Base-by-base conservation (phyloP, 2,888 invertebrate genomes). In the Nomada fabriciana region DNA sequence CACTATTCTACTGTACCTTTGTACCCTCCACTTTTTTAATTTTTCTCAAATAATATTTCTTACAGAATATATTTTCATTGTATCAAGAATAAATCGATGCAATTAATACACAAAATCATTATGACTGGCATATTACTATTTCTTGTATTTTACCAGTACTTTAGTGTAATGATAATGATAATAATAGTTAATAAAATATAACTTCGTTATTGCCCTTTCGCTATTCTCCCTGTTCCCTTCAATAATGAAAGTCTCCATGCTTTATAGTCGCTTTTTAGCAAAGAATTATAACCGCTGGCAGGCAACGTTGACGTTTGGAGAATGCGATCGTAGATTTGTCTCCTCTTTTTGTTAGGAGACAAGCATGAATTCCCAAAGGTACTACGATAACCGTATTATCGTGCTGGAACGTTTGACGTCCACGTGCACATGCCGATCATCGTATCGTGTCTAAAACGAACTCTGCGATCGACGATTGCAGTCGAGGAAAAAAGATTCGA, bases 391-490 rank as follows among this genome's bases (percentile, higher is more conserved):
- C 64, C 53, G 55, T 59, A 76, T 84, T 83, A 80, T 83, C 83
- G 69, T 72, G 72, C 64, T 70, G 63, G 76, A 73, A 71, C 82
- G 82, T 72, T 83, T 78, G 53, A 78, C 83, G 72, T 82, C 83
- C 84, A 76, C 79, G 84, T 75, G 79, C 76, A 83, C 75, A 68
- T 77, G 76, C 47, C 82, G 76, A 83, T 83, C 82, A 73, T 65
- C 82, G 70, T 70, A 69, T 67, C 73, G 61, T 81, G 82, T 73
- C 73, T 73, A 42, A 83, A 83, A 55, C 71, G 23, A 76, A 75
- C 69, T 69, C 68, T 23, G 69, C 53, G 69, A 73, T 81, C 82
- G 76, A 57, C 65, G 57, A n/a, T 65, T 72, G 68, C 67, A 63
- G 43, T 53, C 25, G 10, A 18, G 25, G 20, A 29, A 78, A 80